These are phyloP conservation scores for Drosophila parabipectinata DNA, from an alignment of 1,140 invertebrate species.

Conservation along the genomic window DNA sequence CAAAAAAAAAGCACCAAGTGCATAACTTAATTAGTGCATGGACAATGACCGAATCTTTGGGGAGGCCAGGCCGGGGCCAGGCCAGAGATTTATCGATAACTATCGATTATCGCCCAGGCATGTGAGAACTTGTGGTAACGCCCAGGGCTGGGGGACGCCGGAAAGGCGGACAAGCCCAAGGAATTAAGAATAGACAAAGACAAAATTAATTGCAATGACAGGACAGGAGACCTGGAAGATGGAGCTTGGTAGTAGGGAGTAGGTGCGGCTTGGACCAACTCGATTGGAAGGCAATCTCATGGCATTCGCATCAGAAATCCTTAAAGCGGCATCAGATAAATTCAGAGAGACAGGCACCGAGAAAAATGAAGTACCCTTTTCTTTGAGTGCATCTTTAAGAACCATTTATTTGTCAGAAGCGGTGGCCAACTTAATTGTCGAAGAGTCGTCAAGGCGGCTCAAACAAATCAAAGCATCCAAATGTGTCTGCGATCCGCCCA, in stretches of 20 bases:
- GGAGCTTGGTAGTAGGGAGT: background rate
- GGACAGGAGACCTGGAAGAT: background rate
- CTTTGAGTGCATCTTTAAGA: constrained; percentile 32
- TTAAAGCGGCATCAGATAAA: background rate
- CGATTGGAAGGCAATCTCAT: constrained; percentile 45
- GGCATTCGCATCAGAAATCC: constrained; percentile 18
- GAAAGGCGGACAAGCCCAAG: constrained; percentile 22
- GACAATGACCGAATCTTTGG: constrained; percentile 26
- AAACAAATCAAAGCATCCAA: constrained; percentile 67
- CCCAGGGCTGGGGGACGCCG: background rate
- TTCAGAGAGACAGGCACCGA: background rate
- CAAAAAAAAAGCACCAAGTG: constrained; percentile 13
- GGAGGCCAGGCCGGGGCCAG: constrained; percentile 4
- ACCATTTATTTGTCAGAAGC: constrained; percentile 65
- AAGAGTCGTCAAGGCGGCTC: constrained; percentile 62
- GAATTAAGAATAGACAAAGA: constrained; percentile 70
- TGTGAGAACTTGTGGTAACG: constrained; percentile 39
- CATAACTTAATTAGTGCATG: constrained; percentile 69
- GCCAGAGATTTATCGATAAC: constrained; percentile 29
- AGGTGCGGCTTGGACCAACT: constrained; percentile 32
- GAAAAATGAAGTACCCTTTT: background rate
- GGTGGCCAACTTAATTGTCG: constrained; percentile 63
- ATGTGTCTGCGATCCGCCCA: constrained; percentile 18
- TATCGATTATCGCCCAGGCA: constrained; percentile 35
- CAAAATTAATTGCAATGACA: constrained; percentile 71